These are phyloP conservation scores for Hippoglossus stenolepis DNA, from an alignment of 2,113 vertebrate species.

Conservation along the genomic window DNA sequence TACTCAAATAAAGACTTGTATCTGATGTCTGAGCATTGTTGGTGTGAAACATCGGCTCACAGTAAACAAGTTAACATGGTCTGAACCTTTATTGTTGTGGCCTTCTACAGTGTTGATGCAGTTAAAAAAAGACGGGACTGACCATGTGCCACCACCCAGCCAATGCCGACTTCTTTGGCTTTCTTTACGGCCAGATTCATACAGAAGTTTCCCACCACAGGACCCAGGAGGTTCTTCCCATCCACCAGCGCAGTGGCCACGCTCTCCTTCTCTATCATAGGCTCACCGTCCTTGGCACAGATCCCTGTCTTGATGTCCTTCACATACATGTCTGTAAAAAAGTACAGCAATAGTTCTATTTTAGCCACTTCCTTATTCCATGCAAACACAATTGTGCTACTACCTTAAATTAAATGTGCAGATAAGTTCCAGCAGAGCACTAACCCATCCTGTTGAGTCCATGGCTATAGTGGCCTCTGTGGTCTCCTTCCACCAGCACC, in stretches of 20 bases:
- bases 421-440: conserved; percentile 11
- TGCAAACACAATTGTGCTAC: no score
- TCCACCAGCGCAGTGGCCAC: conserved; percentile 81
- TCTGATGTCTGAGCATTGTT: no score
- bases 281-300: conserved; percentile 81
- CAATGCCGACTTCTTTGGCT: conserved; percentile 79
- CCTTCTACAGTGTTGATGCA: neutral
- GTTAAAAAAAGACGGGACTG: conserved; percentile 26
- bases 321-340: conserved; percentile 79
- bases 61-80: neutral
- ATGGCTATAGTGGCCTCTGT: conserved; percentile 84
- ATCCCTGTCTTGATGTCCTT: conserved; percentile 79
- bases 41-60: no score
- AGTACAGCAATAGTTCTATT: neutral
- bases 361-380: no score
- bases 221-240: conserved; percentile 82
- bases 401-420: no score
- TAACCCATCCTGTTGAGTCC: conserved; percentile 85
- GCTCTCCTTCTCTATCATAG: conserved; percentile 78
- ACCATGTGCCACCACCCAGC: conserved; percentile 84
- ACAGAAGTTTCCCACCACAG: conserved; percentile 85
- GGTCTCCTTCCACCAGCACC: conserved; percentile 83
- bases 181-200: conserved; percentile 84
- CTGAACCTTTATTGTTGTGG: neutral
- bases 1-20: no score